A percentile compares a stretch with the other conserved stretches of the same genome.
These are phyloP conservation scores for Ptychodera flava DNA, from an alignment of 35 echinoderm and acorn worm genomes.

Conservation along the genomic window DNA sequence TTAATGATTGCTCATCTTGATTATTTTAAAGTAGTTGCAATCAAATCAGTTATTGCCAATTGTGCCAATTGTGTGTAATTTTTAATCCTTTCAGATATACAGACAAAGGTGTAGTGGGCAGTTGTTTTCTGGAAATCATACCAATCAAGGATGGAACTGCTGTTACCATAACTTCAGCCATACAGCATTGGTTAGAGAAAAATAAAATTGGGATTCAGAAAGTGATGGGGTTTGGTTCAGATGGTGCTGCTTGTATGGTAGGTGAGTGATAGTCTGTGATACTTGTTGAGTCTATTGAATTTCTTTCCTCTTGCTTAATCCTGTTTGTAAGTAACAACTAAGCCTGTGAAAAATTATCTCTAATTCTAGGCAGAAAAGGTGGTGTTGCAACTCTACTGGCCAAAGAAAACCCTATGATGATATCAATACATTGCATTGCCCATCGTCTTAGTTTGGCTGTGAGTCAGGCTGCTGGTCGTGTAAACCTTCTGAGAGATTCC, in stretches of 20 bases:
- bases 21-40: not conserved
- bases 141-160: not conserved
- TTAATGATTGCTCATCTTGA: not conserved
- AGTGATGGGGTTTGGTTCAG: not conserved
- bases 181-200: not conserved
- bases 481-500: not conserved
- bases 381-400: too few relatives aligned
- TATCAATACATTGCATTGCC: conserved; percentile 5
- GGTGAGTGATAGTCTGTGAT: not conserved
- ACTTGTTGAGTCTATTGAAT: too few relatives aligned
- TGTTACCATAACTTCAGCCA: not conserved
- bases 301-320: too few relatives aligned
- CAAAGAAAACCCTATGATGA: too few relatives aligned
- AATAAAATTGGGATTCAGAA: not conserved
- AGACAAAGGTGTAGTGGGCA: not conserved
- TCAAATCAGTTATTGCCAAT: too few relatives aligned
- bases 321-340: too few relatives aligned
- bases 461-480: not conserved
- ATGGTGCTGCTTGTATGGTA: not conserved
- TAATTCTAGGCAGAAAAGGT: too few relatives aligned
- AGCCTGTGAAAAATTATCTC: too few relatives aligned
- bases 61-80: not conserved
- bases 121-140: not conserved
- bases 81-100: not conserved
- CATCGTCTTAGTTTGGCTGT: not conserved